Base-by-base conservation (phyloP, 2,113 vertebrate genomes). In the Cyanoramphus novaezelandiae region DNA sequence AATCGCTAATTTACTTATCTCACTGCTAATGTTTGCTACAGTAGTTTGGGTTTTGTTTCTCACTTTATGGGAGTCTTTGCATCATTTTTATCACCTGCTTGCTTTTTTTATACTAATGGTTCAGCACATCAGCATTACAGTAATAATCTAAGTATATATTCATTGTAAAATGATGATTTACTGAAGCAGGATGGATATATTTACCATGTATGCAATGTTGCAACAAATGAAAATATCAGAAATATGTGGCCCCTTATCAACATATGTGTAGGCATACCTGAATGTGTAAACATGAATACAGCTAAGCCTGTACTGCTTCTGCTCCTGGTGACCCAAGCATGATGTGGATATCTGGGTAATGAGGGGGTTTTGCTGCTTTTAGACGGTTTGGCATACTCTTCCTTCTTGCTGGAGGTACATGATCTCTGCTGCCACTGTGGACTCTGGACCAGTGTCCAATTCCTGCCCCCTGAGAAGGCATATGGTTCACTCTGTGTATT, bases 1-100 rank as follows among this genome's bases (percentile, higher is more conserved):
- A 95, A 97, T 97, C 77, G 1, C 95, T 97, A 97, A 97, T 96
- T 96, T 96, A 96, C 93, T 97, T 97, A 97, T 93, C 94, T 97
- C 92, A 39, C 74, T 92, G 78, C 85, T 97, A 97, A 96, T 95
- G 92, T 95, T 97, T 96, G 95, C 89, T 89, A 92, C 91, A 94
- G 88, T 96, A 94, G 91, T 91, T 97, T 93, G 95, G 92, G 93
- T 89, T 95, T 97, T 97, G 94, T 97, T 97, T 96, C 95, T 92
- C 91, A 64, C 94, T 97, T 97, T 97, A 97, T 96, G 92, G 82
- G 93, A 95, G 86, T 92, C 81, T 46, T 84, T 95, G 96, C 87
- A 91, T 95, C 95, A 88, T 97, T 92, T 97, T 98, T 98, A 97
- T 94, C 93, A 91, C 68, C 90, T 92, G 89, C 96, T 97, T 93